Percentiles rank a stretch among this genome's conserved stretches.
Conservation (phyloP, 2,113 vertebrate species). For the Canis aureus region DNA sequence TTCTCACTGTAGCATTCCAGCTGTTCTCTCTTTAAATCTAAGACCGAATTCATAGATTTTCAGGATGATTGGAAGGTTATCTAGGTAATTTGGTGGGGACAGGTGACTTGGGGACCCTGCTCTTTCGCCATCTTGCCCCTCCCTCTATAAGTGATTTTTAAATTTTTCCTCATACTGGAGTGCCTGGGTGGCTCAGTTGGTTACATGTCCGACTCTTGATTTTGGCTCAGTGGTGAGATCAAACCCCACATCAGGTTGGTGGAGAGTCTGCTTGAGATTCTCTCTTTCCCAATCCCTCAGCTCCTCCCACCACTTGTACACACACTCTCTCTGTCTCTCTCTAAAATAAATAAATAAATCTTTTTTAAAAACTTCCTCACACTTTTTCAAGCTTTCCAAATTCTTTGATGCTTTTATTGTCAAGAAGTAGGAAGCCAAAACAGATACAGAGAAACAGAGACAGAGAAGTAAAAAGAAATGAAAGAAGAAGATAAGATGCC, state of each 20-base stretch:
- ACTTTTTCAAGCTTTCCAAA: conserved; percentile 15
- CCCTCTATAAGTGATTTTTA: not conserved
- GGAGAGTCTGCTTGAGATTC: too few relatives aligned
- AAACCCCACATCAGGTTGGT: not conserved
- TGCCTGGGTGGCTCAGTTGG: not conserved
- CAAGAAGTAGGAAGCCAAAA: not conserved
- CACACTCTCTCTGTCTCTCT: not conserved
- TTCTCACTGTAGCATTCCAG: too few relatives aligned
- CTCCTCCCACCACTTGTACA: not conserved
- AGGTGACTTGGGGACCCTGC: too few relatives aligned
- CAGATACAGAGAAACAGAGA: not conserved
- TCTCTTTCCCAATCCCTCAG: not conserved
- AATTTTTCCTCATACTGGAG: not conserved
- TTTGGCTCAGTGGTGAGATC: not conserved
- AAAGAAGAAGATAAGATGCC: not conserved
- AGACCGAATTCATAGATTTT: too few relatives aligned
- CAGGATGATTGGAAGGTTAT: too few relatives aligned
- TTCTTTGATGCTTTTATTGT: conserved; percentile 19
- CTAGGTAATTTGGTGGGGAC: too few relatives aligned
- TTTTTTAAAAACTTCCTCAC: not conserved
- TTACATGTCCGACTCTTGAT: not conserved
- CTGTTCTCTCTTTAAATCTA: too few relatives aligned
- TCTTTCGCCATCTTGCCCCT: too few relatives aligned
- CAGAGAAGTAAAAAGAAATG: not conserved
- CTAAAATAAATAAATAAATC: not conserved